Conservation (phyloP, 2,888 invertebrate genomes). For the Heteropelma amictum region DNA sequence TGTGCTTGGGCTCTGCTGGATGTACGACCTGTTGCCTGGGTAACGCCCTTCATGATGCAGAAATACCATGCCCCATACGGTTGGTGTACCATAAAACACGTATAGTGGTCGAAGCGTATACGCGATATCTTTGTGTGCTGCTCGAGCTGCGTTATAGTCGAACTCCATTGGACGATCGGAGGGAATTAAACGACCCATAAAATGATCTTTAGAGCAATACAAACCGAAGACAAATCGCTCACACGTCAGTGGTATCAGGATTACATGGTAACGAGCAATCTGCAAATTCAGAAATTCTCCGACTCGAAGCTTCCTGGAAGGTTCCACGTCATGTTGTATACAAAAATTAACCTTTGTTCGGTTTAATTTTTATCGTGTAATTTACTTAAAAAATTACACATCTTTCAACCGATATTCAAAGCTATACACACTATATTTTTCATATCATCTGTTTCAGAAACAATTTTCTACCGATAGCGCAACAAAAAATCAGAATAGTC, state of each 20-base stretch:
- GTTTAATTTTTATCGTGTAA: too few species aligned
- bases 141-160: background rate
- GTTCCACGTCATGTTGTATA: background rate
- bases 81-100: conserved; percentile 9
- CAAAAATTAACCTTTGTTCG: background rate
- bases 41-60: conserved; percentile 35
- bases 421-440: too few species aligned
- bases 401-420: too few species aligned
- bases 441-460: too few species aligned
- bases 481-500: too few species aligned
- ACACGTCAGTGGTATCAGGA: conserved; percentile 70
- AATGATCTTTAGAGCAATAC: conserved; percentile 60
- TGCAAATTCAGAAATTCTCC: conserved; percentile 14
- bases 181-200: conserved; percentile 65
- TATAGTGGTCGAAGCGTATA: conserved; percentile 1
- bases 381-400: too few species aligned
- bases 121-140: background rate
- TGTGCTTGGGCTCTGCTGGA: conserved; percentile 55
- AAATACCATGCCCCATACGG: conserved; percentile 2
- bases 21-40: conserved; percentile 47
- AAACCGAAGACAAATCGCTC: conserved; percentile 70
- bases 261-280: conserved; percentile 55
- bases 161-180: conserved; percentile 48
- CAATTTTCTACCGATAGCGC: too few species aligned
- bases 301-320: conserved; percentile 9